phyloP scores from a whole-genome alignment of 2,888 invertebrate species.

The Amiota communis region DNA sequence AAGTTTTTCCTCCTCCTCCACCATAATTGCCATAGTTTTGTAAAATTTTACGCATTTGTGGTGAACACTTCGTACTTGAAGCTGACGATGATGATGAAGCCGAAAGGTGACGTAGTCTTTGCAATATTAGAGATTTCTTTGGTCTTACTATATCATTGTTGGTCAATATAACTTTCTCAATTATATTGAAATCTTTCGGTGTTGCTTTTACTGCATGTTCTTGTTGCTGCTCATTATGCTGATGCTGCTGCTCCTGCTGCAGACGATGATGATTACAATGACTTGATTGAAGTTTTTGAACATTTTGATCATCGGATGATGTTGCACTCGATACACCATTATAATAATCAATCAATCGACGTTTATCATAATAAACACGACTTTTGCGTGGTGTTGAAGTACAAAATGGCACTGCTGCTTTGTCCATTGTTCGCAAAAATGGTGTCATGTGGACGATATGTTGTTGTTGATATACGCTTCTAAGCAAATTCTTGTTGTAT shows the following conservation, averaged over 20 bases:
- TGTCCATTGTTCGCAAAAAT: too few relatives aligned
- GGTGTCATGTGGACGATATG: too few relatives aligned
- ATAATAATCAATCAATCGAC: conserved; percentile 52
- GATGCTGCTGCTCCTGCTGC: conserved; percentile 33
- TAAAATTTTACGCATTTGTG: conserved; percentile 2
- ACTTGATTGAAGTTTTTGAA: not conserved
- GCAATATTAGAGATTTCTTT: not conserved
- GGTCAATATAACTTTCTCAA: not conserved
- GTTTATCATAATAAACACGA: conserved; percentile 59
- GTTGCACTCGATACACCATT: conserved; percentile 30
- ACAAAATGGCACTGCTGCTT: conserved; percentile 45
- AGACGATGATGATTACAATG: not conserved
- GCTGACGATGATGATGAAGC: not conserved
- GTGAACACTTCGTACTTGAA: not conserved
- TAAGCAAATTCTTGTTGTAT: conserved; percentile 21
- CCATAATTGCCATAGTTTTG: conserved; percentile 32
- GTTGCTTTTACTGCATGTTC: not conserved
- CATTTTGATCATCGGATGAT: conserved; percentile 26
- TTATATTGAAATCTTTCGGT: not conserved
- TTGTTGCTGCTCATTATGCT: not conserved
- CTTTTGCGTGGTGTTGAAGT: conserved; percentile 71
- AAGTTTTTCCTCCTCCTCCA: conserved; percentile 9
- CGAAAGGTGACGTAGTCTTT: not conserved
- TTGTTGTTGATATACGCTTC: not conserved
- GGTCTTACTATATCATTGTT: not conserved